These are phyloP conservation scores for Hydrolagus colliei DNA, from an alignment of 2,797 vertebrate species.

Conservation along the genomic window DNA sequence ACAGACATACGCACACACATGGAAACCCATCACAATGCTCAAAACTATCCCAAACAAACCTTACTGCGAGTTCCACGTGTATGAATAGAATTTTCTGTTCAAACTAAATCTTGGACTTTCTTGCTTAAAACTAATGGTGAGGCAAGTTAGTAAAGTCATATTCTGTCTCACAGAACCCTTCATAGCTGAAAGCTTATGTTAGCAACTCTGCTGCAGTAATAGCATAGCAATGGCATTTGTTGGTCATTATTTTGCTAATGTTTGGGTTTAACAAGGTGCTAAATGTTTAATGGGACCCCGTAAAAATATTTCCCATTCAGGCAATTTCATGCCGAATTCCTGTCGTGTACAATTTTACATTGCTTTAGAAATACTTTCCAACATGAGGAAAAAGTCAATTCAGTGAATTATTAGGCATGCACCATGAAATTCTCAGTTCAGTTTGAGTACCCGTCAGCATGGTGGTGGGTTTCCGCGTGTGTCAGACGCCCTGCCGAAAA, in stretches of 20 bases:
- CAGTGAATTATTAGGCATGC: not conserved
- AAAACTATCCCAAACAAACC: too few relatives aligned
- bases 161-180: not conserved
- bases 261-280: not conserved
- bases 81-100: too few relatives aligned
- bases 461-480: not conserved
- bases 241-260: not conserved
- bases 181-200: not conserved
- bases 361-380: not conserved
- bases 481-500: not conserved
- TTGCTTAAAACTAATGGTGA: too few relatives aligned
- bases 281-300: not conserved
- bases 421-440: not conserved
- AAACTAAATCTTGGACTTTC: too few relatives aligned
- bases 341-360: not conserved
- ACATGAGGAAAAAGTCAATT: not conserved
- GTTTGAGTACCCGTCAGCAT: not conserved
- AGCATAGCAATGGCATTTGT: not conserved
- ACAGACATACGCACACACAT: too few relatives aligned
- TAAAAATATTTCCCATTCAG: not conserved
- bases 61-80: too few relatives aligned
- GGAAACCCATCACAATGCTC: too few relatives aligned
- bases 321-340: not conserved
- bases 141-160: too few relatives aligned
- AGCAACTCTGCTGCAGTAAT: not conserved